Evolutionary conservation across 2,113 vertebrate genomes (phyloP), one percentile per base, ranked within the genome.

Genomic region (Eudyptes chrysolophus): DNA sequence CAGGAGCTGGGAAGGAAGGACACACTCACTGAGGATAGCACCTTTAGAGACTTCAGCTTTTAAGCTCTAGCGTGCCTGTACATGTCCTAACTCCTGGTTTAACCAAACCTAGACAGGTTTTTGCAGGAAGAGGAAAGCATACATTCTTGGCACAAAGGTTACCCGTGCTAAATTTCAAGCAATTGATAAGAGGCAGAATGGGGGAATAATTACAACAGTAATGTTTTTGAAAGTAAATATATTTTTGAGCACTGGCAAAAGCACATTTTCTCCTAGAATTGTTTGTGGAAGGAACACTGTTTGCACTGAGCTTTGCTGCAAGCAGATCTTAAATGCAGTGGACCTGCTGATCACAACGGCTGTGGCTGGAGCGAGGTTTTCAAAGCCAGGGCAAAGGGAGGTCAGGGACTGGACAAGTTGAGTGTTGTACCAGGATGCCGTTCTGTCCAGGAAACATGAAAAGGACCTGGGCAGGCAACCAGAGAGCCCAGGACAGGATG

Each of bases 21-120:
- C 9, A 20, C 0, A 2, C 4, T 26, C 25, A 6, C 21, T 72
- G 58, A 80, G 21, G 13, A n/a, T 0, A 61, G 52, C 30, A 25
- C 7, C 71, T 80, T 68, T 17, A 77, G 49, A 60, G 9, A 30
- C 54, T 80, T 68, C 44, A 52, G 42, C 52, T 61, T 79, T 87
- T 88, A 83, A 92, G 66, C 6, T 86, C 34, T 29, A 76, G 36
- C 40, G 65, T 62, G 19, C 6, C 46, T 84, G 10, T 30, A 36
- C 22, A 8, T 20, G 9, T 34, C 34, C n/a, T 40, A 48, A n/a
- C 4, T 81, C 64, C 46, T 25, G 16, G 70, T 75, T 82, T 79
- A 83, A 64, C 24, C 24, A 76, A 90, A 72, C 16, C 16, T 69
- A 22, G 30, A 7, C 30, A 82, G 34, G 2, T n/a, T 14, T n/a